These are phyloP conservation scores for Zoroaster sp. DNA, from an alignment of 53 echinoderm and acorn worm species.

Conservation along the genomic window DNA sequence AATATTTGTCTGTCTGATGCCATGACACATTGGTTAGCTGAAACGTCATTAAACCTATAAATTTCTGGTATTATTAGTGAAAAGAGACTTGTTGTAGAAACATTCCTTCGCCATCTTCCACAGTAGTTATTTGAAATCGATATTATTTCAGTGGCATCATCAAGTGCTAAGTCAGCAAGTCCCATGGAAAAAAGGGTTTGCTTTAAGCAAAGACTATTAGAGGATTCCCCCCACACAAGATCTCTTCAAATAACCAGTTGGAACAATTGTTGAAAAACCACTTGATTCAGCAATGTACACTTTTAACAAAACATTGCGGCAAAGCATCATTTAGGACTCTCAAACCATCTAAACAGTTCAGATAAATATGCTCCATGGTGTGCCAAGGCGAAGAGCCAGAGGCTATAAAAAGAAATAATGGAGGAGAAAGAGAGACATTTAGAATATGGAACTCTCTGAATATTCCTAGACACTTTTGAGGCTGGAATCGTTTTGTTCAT, in stretches of 20 bases:
- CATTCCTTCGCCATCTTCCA: background rate
- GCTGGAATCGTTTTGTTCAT: slow-evolving; percentile 18
- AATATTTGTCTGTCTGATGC: too few relatives aligned
- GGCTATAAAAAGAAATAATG: slow-evolving; percentile 8
- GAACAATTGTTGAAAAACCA: slow-evolving; percentile 23
- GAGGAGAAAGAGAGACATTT: background rate
- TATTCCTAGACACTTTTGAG: slow-evolving; percentile 22
- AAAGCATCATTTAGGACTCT: background rate
- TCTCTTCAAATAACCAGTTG: slow-evolving; percentile 41
- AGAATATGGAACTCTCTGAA: background rate
- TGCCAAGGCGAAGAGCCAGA: background rate
- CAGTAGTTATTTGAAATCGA: too few relatives aligned
- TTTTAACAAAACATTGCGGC: background rate
- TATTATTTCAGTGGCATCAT: background rate
- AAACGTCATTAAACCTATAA: too few relatives aligned
- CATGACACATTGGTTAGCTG: too few relatives aligned
- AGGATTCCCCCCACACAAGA: slow-evolving; percentile 9
- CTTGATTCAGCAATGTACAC: slow-evolving; percentile 28
- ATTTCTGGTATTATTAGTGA: background rate
- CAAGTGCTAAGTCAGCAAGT: slow-evolving; percentile 3
- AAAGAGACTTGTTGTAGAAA: background rate
- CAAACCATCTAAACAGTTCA: background rate
- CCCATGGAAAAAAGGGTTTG: background rate
- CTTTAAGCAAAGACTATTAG: background rate
- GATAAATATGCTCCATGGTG: background rate